A percentile compares a stretch with the other conserved stretches of the same genome.
Conservation (phyloP, 2,797 vertebrate species). For the Remorina albescens region DNA sequence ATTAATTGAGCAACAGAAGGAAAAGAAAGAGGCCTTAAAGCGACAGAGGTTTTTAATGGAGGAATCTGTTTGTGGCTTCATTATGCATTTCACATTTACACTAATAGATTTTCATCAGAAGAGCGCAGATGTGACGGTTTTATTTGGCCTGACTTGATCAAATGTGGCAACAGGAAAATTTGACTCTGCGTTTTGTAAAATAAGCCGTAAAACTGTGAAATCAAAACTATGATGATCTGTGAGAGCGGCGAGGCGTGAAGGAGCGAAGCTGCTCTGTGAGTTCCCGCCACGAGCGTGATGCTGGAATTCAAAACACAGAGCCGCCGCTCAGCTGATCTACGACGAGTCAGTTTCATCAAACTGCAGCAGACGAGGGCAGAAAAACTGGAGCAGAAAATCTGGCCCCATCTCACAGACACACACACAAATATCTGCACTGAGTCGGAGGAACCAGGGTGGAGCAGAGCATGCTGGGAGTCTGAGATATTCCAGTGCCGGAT, state of each 20-base stretch:
- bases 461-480: slow-evolving; percentile 60
- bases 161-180: no score
- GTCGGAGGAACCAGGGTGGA: slow-evolving; percentile 26
- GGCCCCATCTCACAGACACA: slow-evolving; percentile 71
- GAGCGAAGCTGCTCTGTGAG: background rate
- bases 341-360: slow-evolving; percentile 52
- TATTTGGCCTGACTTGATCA: no score
- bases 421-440: slow-evolving; percentile 14
- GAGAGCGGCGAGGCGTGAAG: background rate
- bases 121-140: no score
- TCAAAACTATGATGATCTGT: background rate
- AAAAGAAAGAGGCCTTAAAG: no score
- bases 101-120: no score
- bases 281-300: slow-evolving; percentile 4
- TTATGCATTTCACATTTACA: no score
- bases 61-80: no score
- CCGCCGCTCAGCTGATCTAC: slow-evolving; percentile 56
- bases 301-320: slow-evolving; percentile 27
- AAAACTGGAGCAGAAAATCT: slow-evolving; percentile 86
- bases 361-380: slow-evolving; percentile 51
- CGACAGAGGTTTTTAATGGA: no score
- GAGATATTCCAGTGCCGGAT: slow-evolving; percentile 23
- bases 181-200: background rate
- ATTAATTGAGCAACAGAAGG: background rate
- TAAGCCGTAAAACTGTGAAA: background rate